Evolutionary conservation across 2,797 vertebrate species (phyloP), one percentile per base, ranked within the genome.

Genomic region (Oryzias dopingdopingensis): DNA sequence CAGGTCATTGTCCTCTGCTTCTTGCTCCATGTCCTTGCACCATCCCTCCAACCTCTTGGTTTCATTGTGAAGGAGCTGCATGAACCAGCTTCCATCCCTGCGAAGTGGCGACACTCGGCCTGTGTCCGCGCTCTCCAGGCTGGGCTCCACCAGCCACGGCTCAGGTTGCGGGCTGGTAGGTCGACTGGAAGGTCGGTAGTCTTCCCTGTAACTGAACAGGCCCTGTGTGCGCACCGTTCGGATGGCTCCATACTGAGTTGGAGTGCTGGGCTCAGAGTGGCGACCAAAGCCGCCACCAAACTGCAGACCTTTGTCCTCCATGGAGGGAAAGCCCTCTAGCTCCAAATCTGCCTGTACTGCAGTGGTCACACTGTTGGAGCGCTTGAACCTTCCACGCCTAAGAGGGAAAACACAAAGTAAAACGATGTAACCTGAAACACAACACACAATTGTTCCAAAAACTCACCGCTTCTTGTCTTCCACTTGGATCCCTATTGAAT

Each of bases 1-100:
- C 77, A 99, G 91, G 79, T 98, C 97, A 6, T 98, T 95, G 84
- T 99, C 97, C 84, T 99, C 97, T 0, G 97, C 97, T 77, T 99
- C 97, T 59, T 93, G 87, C 86, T 99, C 97, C 95, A 98, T 97
- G 84, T 98, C 96, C 77, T 97, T 97, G 86, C 97, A 98, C 96
- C 97, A 98, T 46, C 93, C 94, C 83, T 98, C 97, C 92, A 99
- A 91, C 74, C 94, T 87, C 88, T 97, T 96, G 15, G 96, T 98
- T 89, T 99, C 96, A 0, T 94, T 92, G 78, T 97, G 97, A 42
- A 99, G 92, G 62, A 98, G 89, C 88, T 98, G 96, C 96, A 98
- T 94, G 72, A 99, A 99, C 95, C 96, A 99, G 47, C 94, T 92
- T 52, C 97, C 97, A 0, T 98, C 97, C 72, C 96, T 87, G 62